A percentile compares a stretch with the other conserved stretches of the same genome.
These are phyloP conservation scores for Girardinus metallicus DNA, from an alignment of 2,797 vertebrate species.

Conservation along the genomic window DNA sequence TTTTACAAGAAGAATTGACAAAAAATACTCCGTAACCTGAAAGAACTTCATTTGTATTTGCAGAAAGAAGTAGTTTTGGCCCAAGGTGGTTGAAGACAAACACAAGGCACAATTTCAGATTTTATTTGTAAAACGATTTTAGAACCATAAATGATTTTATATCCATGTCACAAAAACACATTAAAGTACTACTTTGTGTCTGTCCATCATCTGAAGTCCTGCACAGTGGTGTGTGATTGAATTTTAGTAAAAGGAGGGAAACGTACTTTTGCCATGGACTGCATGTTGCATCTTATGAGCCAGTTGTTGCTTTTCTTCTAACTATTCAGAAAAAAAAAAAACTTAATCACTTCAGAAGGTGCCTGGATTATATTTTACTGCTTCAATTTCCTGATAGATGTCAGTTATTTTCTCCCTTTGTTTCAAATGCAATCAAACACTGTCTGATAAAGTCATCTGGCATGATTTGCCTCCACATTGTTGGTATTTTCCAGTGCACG, in stretches of 20 bases:
- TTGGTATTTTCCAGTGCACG: conserved; percentile 11
- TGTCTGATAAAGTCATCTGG: conserved; percentile 3
- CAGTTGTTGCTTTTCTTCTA: neutral
- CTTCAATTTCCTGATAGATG: neutral
- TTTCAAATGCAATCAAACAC: neutral
- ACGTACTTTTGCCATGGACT: neutral
- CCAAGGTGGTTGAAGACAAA: neutral
- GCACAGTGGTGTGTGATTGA: neutral
- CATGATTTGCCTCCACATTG: conserved; percentile 20
- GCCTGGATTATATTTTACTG: conserved; percentile 14
- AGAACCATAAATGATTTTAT: neutral
- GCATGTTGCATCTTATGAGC: neutral
- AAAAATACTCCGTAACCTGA: neutral
- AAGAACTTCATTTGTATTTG: neutral
- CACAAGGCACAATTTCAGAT: neutral
- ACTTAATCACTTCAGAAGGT: conserved; percentile 1
- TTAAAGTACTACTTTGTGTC: neutral
- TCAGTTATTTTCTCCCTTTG: neutral
- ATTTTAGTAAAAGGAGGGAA: neutral
- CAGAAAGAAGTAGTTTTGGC: neutral
- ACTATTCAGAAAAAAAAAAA: neutral
- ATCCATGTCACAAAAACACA: neutral
- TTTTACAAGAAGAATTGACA: neutral
- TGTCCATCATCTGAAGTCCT: neutral
- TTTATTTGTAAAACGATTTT: neutral